Base-by-base conservation (phyloP, 2,888 invertebrate species). In the Chironomus riparius region DNA sequence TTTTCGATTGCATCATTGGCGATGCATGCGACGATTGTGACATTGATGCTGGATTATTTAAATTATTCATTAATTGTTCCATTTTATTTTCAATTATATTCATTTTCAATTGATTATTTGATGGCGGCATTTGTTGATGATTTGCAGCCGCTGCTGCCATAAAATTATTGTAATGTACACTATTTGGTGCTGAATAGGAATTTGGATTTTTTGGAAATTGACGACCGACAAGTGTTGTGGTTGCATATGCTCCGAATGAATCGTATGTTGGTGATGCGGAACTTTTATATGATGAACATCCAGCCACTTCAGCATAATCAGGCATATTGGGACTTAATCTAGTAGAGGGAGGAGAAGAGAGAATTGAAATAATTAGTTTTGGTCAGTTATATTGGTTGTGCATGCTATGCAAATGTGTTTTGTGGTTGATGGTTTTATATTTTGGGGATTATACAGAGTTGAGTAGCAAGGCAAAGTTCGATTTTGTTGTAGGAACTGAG, bases 271-370 rank as follows among this genome's bases (percentile, higher is more conserved):
- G 78, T 68, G 79, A 78, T 56, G 79, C 80, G 69, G 83, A 81
- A 78, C 82, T 83, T 82, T 84, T 84, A 80, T 84, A 84, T 81
- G 84, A 83, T 78, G 84, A 84, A 80, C 84, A 84, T 78, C 83
- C 83, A 15, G 79, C 79, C 12, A 84, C 84, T 81, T 84, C 84
- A 78, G 84, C 84, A 81, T 84, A 84, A 81, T 84, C 84, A 78
- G 84, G 84, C 84, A 84, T 84, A 79, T 84, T 84, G 76, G 84
- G 84, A 78, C 84, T 84, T 76, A 84, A 82, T 78, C 84, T 84
- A 80, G 65, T n/a, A 79, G 79, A 61, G 2, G 1, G 38, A 0
- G 38, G 10, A 1, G 38, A 1, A 10, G 38, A 38, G 38, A 38
- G 10, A 38, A 38, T 38, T 1, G 4, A 38, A 38, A 38, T 38